Base-by-base conservation (phyloP, 2,888 invertebrate genomes). In the Zaprionus bogoriensis region DNA sequence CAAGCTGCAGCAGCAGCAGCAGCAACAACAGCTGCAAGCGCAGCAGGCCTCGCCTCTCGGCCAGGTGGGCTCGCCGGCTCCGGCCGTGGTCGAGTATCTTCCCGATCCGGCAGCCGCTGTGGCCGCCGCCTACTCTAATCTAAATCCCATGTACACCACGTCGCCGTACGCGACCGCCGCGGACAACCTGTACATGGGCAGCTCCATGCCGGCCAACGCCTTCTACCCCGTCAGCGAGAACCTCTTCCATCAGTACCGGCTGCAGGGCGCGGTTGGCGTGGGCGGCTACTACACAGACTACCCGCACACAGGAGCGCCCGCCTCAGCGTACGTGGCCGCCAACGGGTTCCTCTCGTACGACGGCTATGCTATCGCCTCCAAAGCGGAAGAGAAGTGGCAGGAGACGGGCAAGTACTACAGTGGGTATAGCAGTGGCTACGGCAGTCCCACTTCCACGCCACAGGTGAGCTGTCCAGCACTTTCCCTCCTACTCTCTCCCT, bases 221-320 rank as follows among this genome's bases (percentile, higher is more conserved):
- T 97, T 91, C 92, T 97, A 77, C 92, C 95, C 77, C 93, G 94
- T 95, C 32, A 94, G 96, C 7, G 97, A 97, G 87, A 97, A 97
- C 88, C 93, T 97, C 83, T 97, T 97, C 92, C 95, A 96, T 89
- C 97, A 97, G 90, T 97, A 97, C 91, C 94, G 97, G 70, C 95
- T 97, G n/a, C 91, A 97, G 46, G 95, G 96, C 32, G 93, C 94
- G 3, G 89, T 90, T 36, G 89, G 91, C 5, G 89, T 90, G 51
- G 89, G 91, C n/a, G 97, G 97, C 89, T 96, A 96, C 87, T 94
- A 95, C 0, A 95, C 95, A 44, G 95, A 95, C 81, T 94, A 94
- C 78, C 95, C 95, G 76, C 93, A 95, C 39, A 93, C 95, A 5
- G 92, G 94, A 2, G 83, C 88, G 1, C 87, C 89, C 1, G 91